These are phyloP conservation scores for Carpatolechia fugitivella DNA, from an alignment of 2,888 invertebrate species.

Conservation along the genomic window DNA sequence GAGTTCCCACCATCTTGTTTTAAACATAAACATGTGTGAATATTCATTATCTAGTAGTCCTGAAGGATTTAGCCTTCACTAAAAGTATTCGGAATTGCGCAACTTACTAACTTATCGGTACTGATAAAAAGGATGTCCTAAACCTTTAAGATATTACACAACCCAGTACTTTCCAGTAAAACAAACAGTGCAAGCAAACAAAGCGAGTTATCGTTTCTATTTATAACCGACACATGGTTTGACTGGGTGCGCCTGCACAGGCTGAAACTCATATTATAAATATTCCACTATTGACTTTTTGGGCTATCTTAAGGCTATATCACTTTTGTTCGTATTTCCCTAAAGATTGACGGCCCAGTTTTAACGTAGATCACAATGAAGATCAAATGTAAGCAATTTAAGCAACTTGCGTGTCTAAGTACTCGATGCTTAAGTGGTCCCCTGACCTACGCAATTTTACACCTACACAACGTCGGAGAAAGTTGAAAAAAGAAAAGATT, in stretches of 20 bases:
- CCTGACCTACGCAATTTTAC: conserved; percentile 6
- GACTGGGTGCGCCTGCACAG: conserved; percentile 12
- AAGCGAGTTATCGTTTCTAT: conserved; percentile 24
- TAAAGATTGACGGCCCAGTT: too few relatives aligned
- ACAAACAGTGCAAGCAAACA: conserved; percentile 22
- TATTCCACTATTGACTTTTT: not conserved
- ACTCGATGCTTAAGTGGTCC: not conserved
- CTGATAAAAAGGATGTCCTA: not conserved
- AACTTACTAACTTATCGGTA: too few relatives aligned
- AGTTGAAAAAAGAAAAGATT: not conserved
- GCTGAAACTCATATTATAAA: conserved; percentile 16
- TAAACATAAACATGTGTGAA: not conserved
- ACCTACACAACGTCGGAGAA: not conserved
- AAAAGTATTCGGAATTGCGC: too few relatives aligned
- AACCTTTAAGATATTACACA: not conserved
- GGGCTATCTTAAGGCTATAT: too few relatives aligned
- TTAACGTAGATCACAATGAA: too few relatives aligned
- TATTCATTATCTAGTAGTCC: not conserved
- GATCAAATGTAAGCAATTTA: too few relatives aligned
- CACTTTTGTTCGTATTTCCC: too few relatives aligned
- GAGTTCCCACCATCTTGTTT: not conserved
- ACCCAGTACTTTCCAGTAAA: conserved; percentile 14
- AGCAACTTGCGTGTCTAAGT: not conserved
- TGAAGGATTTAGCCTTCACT: not conserved
- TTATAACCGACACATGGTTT: conserved; percentile 15